Percentiles rank a stretch among this genome's conserved stretches.
Evolutionary conservation across 2,797 vertebrate species (phyloP).

Genomic region (Phalloptychus januarius): DNA sequence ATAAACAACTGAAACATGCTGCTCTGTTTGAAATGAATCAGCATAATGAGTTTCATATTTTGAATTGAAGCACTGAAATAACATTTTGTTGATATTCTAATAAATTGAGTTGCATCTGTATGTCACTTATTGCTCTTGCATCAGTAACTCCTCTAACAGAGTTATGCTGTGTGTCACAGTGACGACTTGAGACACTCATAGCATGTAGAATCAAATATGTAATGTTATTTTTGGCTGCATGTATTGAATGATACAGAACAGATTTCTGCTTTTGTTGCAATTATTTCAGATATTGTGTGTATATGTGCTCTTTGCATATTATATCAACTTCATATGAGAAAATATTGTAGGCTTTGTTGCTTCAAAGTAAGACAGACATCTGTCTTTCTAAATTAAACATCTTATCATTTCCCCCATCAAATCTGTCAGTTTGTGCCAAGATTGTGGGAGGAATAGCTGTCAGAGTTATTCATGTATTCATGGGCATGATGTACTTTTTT

Average conservation of each 20-base stretch:
- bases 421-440: conserved; percentile 1
- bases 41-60: not conserved
- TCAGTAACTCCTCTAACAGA: not conserved
- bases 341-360: not conserved
- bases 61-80: not conserved
- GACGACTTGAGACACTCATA: not conserved
- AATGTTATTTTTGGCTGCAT: not conserved
- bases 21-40: not conserved
- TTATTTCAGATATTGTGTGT: not conserved
- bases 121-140: not conserved
- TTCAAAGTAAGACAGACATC: not conserved
- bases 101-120: not conserved
- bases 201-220: not conserved
- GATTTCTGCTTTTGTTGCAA: not conserved
- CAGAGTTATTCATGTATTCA: conserved; percentile 42
- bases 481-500: conserved; percentile 41
- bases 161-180: not conserved
- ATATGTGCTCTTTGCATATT: not conserved
- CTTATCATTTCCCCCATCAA: conserved; percentile 5
- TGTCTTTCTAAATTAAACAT: not conserved
- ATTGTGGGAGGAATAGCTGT: conserved; percentile 26
- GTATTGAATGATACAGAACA: not conserved
- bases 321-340: conserved; percentile 1
- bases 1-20: not conserved
- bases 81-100: not conserved